Evolutionary conservation across 2,113 vertebrate species (phyloP).

Genomic region (Crocuta crocuta): DNA sequence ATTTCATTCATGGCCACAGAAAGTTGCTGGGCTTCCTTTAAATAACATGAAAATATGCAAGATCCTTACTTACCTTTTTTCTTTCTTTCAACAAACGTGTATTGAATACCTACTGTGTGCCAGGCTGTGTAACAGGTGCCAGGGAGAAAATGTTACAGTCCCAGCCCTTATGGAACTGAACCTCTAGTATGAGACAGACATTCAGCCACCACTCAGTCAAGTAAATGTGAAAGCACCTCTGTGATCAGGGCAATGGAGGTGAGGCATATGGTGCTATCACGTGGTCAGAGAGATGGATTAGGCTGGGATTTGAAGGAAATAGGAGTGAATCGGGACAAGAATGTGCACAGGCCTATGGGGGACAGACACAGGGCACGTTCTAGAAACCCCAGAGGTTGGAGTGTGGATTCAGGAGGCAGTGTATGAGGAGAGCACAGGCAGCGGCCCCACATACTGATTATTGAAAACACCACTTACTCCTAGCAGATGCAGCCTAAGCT

Average conservation of each 20-base stretch:
- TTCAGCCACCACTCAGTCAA: background rate
- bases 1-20: background rate
- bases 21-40: background rate
- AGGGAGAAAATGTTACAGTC: background rate
- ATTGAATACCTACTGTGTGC: background rate
- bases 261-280: background rate
- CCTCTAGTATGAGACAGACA: background rate
- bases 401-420: background rate
- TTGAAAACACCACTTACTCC: background rate
- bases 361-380: background rate
- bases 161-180: background rate
- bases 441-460: background rate
- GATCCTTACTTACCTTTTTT: background rate
- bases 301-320: background rate
- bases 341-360: background rate
- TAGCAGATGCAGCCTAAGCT: background rate
- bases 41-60: background rate
- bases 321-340: background rate
- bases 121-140: background rate
- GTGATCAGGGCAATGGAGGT: background rate
- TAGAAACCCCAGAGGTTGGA: background rate
- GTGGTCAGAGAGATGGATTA: background rate
- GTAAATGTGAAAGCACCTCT: background rate
- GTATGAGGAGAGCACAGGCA: background rate
- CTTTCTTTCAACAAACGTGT: background rate